Conservation (phyloP, 2,113 vertebrate genomes). For the Oceanodroma tethys region DNA sequence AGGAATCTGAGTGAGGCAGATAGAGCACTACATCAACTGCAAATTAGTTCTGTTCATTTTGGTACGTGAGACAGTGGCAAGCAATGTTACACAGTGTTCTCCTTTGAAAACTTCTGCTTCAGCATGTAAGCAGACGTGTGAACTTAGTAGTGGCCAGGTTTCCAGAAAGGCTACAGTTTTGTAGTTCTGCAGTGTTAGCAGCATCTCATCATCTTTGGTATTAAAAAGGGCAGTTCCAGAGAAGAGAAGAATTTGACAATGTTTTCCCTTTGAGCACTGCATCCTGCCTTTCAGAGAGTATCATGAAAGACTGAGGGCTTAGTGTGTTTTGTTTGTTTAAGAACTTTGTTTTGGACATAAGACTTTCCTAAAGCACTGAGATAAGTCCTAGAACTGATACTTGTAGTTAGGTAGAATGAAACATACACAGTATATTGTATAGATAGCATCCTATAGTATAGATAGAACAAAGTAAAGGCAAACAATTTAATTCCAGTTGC, state of each 20-base stretch:
- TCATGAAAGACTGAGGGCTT: not conserved
- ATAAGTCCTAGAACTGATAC: not conserved
- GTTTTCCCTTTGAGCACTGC: not conserved
- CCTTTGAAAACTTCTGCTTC: not conserved
- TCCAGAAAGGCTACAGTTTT: not conserved
- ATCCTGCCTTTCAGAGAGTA: not conserved
- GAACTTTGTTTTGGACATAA: not conserved
- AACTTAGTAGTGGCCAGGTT: not conserved
- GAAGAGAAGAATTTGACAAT: not conserved
- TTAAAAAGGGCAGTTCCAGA: not conserved
- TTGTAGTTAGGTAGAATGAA: not conserved
- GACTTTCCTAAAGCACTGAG: not conserved
- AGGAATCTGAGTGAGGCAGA: not conserved
- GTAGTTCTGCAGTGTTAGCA: not conserved
- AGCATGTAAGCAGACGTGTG: not conserved
- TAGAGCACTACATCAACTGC: not conserved
- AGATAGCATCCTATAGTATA: not conserved
- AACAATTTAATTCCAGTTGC: not conserved
- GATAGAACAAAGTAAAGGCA: not conserved
- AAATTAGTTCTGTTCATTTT: not conserved
- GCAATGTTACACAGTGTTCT: not conserved
- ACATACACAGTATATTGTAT: not conserved
- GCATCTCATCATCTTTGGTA: not conserved
- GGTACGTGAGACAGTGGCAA: not conserved
- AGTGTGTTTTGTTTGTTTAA: not conserved